These are phyloP conservation scores for Platichthys stellatus DNA, from an alignment of 2,113 vertebrate species.

Conservation along the genomic window DNA sequence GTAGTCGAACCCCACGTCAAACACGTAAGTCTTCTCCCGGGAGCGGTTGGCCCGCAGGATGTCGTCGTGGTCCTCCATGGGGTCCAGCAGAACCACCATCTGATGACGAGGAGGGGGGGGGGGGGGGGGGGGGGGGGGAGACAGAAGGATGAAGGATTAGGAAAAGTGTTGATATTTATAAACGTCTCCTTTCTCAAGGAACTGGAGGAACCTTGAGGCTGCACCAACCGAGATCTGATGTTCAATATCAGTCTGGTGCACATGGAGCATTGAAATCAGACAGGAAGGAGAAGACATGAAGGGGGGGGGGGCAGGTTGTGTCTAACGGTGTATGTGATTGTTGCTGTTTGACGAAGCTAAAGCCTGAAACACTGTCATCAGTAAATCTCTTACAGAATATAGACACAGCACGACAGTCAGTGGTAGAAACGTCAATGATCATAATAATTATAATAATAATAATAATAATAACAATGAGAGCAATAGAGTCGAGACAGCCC, in stretches of 20 bases:
- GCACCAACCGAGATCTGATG: background rate
- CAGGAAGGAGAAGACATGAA: background rate
- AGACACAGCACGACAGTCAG: background rate
- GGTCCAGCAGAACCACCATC: constrained; percentile 94
- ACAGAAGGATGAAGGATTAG: too few relatives aligned
- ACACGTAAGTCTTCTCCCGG: constrained; percentile 91
- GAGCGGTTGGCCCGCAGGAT: constrained; percentile 88
- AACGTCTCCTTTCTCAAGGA: background rate
- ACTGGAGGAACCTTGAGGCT: background rate
- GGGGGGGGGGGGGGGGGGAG: background rate
- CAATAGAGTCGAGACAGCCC: background rate
- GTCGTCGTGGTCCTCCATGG: constrained; percentile 89
- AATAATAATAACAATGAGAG: background rate
- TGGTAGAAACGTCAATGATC: background rate
- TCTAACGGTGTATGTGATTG: too few relatives aligned
- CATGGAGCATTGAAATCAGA: background rate
- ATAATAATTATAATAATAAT: too few relatives aligned
- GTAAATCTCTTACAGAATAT: too few relatives aligned
- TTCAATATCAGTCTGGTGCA: background rate
- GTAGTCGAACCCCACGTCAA: constrained; percentile 91
- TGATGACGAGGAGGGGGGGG: constrained; percentile 46
- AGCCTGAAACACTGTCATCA: too few relatives aligned
- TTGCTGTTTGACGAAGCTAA: too few relatives aligned
- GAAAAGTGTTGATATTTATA: background rate
- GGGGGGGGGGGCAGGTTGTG: too few relatives aligned